phyloP scores from a whole-genome alignment of 2,113 vertebrate genomes.

The Macaca mulatta region DNA sequence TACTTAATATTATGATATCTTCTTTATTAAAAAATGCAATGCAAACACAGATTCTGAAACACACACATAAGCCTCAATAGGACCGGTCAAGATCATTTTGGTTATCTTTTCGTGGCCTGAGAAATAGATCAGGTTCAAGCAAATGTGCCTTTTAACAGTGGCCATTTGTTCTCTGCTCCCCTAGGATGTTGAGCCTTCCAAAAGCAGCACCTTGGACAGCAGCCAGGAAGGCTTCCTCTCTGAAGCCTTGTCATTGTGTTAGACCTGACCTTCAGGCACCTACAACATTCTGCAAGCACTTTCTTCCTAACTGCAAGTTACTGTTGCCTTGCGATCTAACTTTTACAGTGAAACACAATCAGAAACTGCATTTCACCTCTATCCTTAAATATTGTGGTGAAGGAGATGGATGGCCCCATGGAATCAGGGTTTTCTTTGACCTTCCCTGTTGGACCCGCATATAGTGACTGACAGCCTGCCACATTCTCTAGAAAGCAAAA shows the following conservation, averaged over 20 bases:
- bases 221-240: slow-evolving; percentile 73
- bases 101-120: slow-evolving; percentile 67
- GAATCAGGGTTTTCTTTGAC: slow-evolving; percentile 78
- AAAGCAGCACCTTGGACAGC: slow-evolving; percentile 81
- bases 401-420: slow-evolving; percentile 82
- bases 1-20: not conserved
- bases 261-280: slow-evolving; percentile 86
- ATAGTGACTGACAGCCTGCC: slow-evolving; percentile 77
- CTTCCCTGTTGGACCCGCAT: slow-evolving; percentile 79
- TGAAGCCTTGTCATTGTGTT: slow-evolving; percentile 91
- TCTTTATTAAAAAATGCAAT: not conserved
- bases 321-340: slow-evolving; percentile 85
- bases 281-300: slow-evolving; percentile 76
- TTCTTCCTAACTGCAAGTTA: slow-evolving; percentile 84
- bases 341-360: slow-evolving; percentile 80
- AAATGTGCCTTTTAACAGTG: slow-evolving; percentile 61
- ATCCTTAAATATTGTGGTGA: slow-evolving; percentile 81
- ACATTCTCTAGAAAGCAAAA: slow-evolving; percentile 68
- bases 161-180: slow-evolving; percentile 43
- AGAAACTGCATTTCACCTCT: slow-evolving; percentile 86
- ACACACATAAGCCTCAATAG: not conserved
- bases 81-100: not conserved
- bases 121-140: slow-evolving; percentile 11
- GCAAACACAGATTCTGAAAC: not conserved
- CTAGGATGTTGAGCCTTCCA: slow-evolving; percentile 9